Evolutionary conservation across 1,140 invertebrate species (phyloP).

Genomic region (Plectus sambesii): DNA sequence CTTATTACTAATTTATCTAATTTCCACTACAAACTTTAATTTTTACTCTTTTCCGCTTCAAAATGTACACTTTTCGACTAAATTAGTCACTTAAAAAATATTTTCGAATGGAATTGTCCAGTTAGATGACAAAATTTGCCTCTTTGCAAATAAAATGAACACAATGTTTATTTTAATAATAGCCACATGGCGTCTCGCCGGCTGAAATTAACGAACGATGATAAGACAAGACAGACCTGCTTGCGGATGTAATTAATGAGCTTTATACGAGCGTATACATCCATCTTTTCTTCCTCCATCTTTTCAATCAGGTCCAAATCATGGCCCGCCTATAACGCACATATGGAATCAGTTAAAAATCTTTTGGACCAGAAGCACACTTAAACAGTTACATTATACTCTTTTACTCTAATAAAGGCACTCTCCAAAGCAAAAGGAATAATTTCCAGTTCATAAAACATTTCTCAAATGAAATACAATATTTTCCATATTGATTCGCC

Average conservation of each 20-base stretch:
- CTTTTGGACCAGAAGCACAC: not conserved
- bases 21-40: not conserved
- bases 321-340: slow-evolving; percentile 25
- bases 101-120: not conserved
- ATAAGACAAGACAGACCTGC: slow-evolving; percentile 15
- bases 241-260: slow-evolving; percentile 43
- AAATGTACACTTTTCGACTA: no score
- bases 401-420: no score
- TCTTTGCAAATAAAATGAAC: no score
- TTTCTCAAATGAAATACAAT: not conserved
- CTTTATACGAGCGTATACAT: slow-evolving; percentile 38
- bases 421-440: no score
- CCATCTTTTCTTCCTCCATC: slow-evolving; percentile 35
- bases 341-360: no score
- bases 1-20: not conserved
- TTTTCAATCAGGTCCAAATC: slow-evolving; percentile 36
- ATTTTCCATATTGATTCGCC: not conserved
- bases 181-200: no score
- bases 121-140: no score
- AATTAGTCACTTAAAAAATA: no score
- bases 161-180: no score
- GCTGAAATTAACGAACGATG: no score
- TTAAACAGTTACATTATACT: not conserved
- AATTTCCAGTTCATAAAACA: not conserved
- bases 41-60: no score